Evolutionary conservation across 2,888 invertebrate species (phyloP), one percentile per base, ranked within the genome.

Genomic region (Gastrophysa polygoni): DNA sequence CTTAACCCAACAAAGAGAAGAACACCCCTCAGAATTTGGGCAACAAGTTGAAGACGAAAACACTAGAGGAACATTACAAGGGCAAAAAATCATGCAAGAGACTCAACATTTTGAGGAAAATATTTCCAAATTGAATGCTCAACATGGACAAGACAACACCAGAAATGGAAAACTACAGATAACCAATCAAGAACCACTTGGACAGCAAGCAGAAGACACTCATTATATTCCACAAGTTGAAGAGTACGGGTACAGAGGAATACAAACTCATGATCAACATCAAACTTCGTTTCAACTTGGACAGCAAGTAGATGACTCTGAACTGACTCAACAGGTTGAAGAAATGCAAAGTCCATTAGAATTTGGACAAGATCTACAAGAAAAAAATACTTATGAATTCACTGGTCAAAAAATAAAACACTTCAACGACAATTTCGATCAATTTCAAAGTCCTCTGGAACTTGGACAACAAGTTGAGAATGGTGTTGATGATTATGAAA

Each of bases 151-250:
- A n/a, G n/a, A n/a, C n/a, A n/a, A 11, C 7, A 34, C 17, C 5
- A 2, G 0, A 11, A 24, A 49, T 28, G 28, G 24, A 29, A 29
- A 50, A 50, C 10, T 50, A n/a, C 50, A 50, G 17, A 1, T 51
- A 6, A 16, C 51, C 4, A 34, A 34, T 24, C 59, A 54, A 38
- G 64, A 38, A 38, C 38, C 14, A 14, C 7, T n/a, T 38, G 38
- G 46, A 16, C 60, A 67, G 46, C 51, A 64, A 28, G 59, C 55
- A 29, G 65, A 67, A 18, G 61, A 64, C 57, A 54, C 60, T 20
- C 69, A 72, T 63, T 69, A 71, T 10, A 70, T 68, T 5, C 73
- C 71, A 63, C 68, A 69, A 63, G 57, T 61, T 17, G 63, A 67
- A 60, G 56, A 60, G 10, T 34, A n/a, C 28, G 28, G 18, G n/a